These are phyloP conservation scores for Pristionchus pacificus DNA, from an alignment of 1,140 invertebrate genomes.

Conservation along the genomic window DNA sequence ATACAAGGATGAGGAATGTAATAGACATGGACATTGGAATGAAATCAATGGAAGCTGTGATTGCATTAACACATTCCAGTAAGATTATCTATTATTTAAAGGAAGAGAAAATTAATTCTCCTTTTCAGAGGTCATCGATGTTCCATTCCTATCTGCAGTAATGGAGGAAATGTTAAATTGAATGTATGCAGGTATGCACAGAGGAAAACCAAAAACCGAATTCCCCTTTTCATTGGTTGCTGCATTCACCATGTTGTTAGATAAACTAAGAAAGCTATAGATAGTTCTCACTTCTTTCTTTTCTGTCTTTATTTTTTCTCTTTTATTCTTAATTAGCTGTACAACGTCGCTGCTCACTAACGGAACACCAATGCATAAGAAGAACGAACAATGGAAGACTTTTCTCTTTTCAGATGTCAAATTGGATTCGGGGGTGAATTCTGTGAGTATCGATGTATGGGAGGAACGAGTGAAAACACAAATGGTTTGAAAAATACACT, in stretches of 20 bases:
- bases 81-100: too few species aligned
- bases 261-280: background rate
- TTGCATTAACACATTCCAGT: too few species aligned
- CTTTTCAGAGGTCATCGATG: background rate
- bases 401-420: constrained; percentile 13
- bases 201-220: too few species aligned
- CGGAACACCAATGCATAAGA: constrained; percentile 10
- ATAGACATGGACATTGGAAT: too few species aligned
- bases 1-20: too few species aligned
- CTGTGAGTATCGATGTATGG: constrained; percentile 20
- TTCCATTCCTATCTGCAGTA: background rate
- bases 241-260: background rate
- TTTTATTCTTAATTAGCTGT: constrained; percentile 10
- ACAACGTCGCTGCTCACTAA: constrained; percentile 14
- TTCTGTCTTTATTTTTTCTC: constrained; percentile 1
- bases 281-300: background rate
- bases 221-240: too few species aligned
- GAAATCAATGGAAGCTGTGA: too few species aligned
- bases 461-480: constrained; percentile 18
- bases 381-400: constrained; percentile 12
- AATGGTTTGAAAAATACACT: constrained; percentile 12
- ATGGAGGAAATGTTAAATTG: too few species aligned
- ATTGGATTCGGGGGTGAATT: constrained; percentile 18
- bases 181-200: too few species aligned
- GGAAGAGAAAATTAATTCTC: too few species aligned